phyloP scores from a whole-genome alignment of 2,113 vertebrate genomes.

The Rana temporaria region DNA sequence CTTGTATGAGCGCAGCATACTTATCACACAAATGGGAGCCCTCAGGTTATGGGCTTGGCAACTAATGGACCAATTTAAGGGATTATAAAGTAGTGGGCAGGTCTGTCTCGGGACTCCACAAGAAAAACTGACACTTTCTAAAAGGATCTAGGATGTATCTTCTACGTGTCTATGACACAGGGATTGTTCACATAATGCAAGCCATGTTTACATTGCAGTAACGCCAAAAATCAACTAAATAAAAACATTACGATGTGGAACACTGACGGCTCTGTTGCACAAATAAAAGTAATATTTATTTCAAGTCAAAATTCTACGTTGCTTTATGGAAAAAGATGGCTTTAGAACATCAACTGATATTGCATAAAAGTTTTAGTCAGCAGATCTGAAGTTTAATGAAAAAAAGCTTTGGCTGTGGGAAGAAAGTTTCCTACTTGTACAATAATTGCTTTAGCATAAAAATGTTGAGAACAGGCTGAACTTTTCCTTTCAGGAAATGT shows the following conservation, averaged over 20 bases:
- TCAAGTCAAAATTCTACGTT: too few species aligned
- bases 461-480: too few species aligned
- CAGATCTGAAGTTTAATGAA: too few species aligned
- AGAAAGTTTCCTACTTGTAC: too few species aligned
- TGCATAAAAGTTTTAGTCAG: too few species aligned
- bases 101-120: constrained; percentile 22
- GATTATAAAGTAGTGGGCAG: constrained; percentile 50
- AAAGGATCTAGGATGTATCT: neutral
- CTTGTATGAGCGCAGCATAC: constrained; percentile 18
- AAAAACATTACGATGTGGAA: neutral
- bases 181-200: neutral
- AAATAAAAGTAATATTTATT: neutral
- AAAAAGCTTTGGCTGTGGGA: too few species aligned
- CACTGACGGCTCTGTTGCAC: neutral
- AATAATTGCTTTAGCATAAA: too few species aligned
- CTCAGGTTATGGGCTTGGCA: constrained; percentile 39
- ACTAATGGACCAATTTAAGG: constrained; percentile 47
- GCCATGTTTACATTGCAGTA: neutral
- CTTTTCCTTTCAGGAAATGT: too few species aligned
- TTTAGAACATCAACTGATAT: too few species aligned
- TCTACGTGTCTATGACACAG: neutral
- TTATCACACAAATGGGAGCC: constrained; percentile 33
- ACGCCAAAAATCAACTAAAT: constrained; percentile 10
- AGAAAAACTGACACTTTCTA: constrained; percentile 23
- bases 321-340: too few species aligned